Conservation (phyloP, 1,140 invertebrate species). For the Camponotus pennsylvanicus region DNA sequence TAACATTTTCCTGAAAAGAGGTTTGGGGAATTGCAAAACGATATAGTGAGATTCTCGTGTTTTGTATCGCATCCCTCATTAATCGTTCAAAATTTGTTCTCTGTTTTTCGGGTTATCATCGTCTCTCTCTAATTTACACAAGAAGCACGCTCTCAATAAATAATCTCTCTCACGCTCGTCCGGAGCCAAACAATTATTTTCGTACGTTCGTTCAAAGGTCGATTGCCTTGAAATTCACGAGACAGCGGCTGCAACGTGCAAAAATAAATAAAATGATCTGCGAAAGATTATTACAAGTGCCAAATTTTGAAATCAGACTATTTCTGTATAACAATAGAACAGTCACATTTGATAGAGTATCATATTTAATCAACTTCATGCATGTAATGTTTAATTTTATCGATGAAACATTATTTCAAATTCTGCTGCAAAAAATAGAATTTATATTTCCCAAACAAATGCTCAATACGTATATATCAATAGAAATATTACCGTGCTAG, state of each 20-base stretch:
- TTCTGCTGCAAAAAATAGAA: not conserved
- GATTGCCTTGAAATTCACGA: conserved; percentile 32
- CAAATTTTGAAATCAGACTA: not conserved
- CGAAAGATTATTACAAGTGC: not conserved
- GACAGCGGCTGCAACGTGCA: conserved; percentile 11
- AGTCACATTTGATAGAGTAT: not conserved
- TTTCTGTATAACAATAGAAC: not conserved
- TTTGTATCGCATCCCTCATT: not conserved
- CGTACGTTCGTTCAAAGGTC: conserved; percentile 40
- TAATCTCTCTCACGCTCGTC: conserved; percentile 1
- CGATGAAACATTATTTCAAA: not conserved
- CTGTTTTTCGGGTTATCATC: not conserved
- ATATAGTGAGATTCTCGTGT: conserved; percentile 14
- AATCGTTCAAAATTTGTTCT: conserved; percentile 27
- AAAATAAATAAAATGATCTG: conserved; percentile 26
- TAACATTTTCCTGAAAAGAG: not conserved
- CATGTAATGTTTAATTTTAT: not conserved
- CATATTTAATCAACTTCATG: not conserved
- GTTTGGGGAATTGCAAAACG: conserved; percentile 6
- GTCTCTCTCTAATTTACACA: not conserved
- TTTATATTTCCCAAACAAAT: not conserved
- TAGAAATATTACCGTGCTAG: not conserved
- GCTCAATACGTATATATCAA: not conserved
- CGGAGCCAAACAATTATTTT: conserved; percentile 46
- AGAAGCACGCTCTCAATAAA: conserved; percentile 46